Evolutionary conservation across 2,797 vertebrate genomes (phyloP).

Genomic region (Enteromius mattozi): DNA sequence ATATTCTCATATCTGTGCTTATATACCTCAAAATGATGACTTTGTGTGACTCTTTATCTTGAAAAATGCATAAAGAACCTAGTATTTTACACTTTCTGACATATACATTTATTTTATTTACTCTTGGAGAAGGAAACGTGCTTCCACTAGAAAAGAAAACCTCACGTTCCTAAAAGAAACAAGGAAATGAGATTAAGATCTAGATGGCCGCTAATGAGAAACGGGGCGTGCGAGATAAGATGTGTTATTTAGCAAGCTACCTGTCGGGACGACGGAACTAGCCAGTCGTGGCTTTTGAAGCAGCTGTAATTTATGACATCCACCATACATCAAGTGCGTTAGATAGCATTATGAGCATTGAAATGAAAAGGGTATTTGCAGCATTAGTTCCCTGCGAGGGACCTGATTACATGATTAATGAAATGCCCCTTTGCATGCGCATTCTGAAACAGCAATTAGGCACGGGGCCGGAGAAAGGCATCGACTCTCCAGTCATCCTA

Average conservation of each 20-base stretch:
- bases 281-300: constrained; percentile 89
- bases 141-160: background rate
- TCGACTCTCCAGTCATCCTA: constrained; percentile 72
- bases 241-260: constrained; percentile 84
- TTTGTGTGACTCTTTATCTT: background rate
- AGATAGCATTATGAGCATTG: constrained; percentile 98
- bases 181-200: constrained; percentile 51
- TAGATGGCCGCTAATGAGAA: constrained; percentile 50
- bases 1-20: background rate
- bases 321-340: constrained; percentile 98
- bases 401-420: constrained; percentile 99
- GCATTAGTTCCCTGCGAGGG: constrained; percentile 99
- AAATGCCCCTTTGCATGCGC: constrained; percentile 98
- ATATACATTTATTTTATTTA: background rate
- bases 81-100: background rate
- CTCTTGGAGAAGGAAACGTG: background rate
- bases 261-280: constrained; percentile 87
- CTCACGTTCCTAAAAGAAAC: background rate
- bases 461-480: constrained; percentile 87
- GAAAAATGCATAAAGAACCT: constrained; percentile 71
- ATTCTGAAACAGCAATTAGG: constrained; percentile 99
- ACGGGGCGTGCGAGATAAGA: constrained; percentile 59
- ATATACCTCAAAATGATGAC: background rate
- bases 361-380: constrained; percentile 99
- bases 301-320: constrained; percentile 99